phyloP scores from a whole-genome alignment of 2,888 invertebrate species.

The Eupithecia abbreviata region DNA sequence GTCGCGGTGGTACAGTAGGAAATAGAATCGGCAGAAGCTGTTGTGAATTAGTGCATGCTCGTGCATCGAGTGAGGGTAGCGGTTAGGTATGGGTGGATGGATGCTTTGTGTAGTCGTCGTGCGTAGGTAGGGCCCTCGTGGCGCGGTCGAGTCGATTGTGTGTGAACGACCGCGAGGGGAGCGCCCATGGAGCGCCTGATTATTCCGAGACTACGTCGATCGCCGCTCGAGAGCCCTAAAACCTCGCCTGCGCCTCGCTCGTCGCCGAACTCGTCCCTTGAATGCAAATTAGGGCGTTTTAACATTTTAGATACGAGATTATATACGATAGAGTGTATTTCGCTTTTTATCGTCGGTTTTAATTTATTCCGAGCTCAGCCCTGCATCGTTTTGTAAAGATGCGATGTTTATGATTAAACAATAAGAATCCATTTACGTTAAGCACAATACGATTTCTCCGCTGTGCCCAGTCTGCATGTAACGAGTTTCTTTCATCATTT shows the following conservation, averaged over 20 bases:
- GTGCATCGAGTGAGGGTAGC: conserved; percentile 62
- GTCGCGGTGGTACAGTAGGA: conserved; percentile 24
- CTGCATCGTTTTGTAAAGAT: conserved; percentile 36
- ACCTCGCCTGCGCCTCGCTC: conserved; percentile 52
- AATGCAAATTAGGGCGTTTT: conserved; percentile 72
- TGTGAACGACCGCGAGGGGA: conserved; percentile 82
- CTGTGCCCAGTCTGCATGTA: conserved; percentile 53
- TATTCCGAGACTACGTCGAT: conserved; percentile 76
- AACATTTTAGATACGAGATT: conserved; percentile 54
- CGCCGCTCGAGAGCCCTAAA: conserved; percentile 75
- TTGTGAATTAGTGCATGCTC: conserved; percentile 61
- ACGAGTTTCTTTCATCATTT: conserved; percentile 51
- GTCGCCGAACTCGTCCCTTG: conserved; percentile 58
- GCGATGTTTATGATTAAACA: conserved; percentile 39
- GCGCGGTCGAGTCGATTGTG: conserved; percentile 75
- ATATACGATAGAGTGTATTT: conserved; percentile 38
- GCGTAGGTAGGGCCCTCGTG: conserved; percentile 77
- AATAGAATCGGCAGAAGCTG: conserved; percentile 37
- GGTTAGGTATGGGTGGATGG: conserved; percentile 74
- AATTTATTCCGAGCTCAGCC: conserved; percentile 54
- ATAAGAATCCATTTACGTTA: conserved; percentile 35
- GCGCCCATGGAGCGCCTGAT: conserved; percentile 79
- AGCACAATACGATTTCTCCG: conserved; percentile 45
- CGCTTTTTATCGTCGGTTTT: conserved; percentile 46
- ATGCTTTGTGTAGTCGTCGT: conserved; percentile 73